Conservation (phyloP, 2,113 vertebrate genomes). For the Salvelinus sp. region DNA sequence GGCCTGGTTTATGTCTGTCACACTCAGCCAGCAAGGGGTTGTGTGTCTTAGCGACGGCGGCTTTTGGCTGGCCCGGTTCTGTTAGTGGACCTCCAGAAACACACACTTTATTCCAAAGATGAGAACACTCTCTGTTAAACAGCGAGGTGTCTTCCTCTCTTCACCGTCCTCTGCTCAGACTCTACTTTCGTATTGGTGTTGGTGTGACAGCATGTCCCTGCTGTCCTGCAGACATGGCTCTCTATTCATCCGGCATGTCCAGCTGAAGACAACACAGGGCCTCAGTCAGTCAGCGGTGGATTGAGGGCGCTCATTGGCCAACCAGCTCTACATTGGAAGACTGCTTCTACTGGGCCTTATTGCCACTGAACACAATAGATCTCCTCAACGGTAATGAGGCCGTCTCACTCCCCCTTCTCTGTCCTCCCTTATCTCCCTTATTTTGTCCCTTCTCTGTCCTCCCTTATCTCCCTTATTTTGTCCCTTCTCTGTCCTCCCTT, state of each 20-base stretch:
- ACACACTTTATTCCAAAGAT: constrained; percentile 63
- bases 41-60: constrained; percentile 54
- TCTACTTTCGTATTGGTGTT: background rate
- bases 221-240: constrained; percentile 20
- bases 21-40: constrained; percentile 11
- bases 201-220: background rate
- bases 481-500: constrained; percentile 1
- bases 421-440: constrained; percentile 6
- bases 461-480: background rate
- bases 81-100: constrained; percentile 55
- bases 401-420: background rate
- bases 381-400: background rate
- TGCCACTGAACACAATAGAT: constrained; percentile 52
- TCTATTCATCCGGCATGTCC: constrained; percentile 15
- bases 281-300: constrained; percentile 22
- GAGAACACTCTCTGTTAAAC: constrained; percentile 49
- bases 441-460: background rate
- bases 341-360: constrained; percentile 49
- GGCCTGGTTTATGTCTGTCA: constrained; percentile 50
- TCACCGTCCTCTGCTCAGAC: background rate
- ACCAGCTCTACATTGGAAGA: constrained; percentile 54
- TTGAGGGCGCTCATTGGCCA: constrained; percentile 48
- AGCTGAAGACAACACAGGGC: constrained; percentile 28
- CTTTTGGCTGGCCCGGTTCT: constrained; percentile 54
- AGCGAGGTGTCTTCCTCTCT: constrained; percentile 46